Evolutionary conservation across 2,113 vertebrate species (phyloP), one percentile per base, ranked within the genome.

Genomic region (Hippopotamus amphibius): DNA sequence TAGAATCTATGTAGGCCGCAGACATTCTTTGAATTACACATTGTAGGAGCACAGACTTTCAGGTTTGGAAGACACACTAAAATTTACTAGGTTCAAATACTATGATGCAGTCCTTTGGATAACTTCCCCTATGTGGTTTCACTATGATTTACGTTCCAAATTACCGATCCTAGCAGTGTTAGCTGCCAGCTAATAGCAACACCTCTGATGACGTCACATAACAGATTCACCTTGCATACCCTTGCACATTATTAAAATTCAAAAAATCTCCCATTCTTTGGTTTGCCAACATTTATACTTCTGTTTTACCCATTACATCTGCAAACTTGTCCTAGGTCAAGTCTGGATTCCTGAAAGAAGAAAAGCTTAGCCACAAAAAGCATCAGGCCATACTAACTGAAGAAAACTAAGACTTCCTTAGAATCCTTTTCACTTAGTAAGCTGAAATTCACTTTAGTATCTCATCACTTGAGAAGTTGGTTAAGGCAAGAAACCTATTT

Each of bases 401-500:
- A 84, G 46, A 87, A 84, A 80, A 69, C 10, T 16, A 50, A 33
- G 21, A 86, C 43, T 83, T 81, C 5, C 65, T 61, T 69, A 90
- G 57, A 85, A 65, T 53, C 19, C 26, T 72, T 87, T 88, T 71
- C 30, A 74, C 33, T 71, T 57, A 83, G 48, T 59, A 76, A 96
- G 6, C 17, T 71, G 37, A 90, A 93, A 63, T 80, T 80, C 53
- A 41, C 43, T 86, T 84, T 43, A 92, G 37, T 65, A 53, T 68
- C 22, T 92, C 50, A 43, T 72, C 3, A 69, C 61, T 96, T 43
- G 37, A 65, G 79, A 92, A 33, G 33, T 17, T 68, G 59, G 0
- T n/a, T 93, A 95, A 95, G 43, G 33, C 15, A 93, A 69, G 86
- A 96, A 89, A 86, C 4, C 5, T 15, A 69, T 74, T 84, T 93